Evolutionary conservation across 1,140 invertebrate species (phyloP).

Genomic region (Sitobion miscanthi): DNA sequence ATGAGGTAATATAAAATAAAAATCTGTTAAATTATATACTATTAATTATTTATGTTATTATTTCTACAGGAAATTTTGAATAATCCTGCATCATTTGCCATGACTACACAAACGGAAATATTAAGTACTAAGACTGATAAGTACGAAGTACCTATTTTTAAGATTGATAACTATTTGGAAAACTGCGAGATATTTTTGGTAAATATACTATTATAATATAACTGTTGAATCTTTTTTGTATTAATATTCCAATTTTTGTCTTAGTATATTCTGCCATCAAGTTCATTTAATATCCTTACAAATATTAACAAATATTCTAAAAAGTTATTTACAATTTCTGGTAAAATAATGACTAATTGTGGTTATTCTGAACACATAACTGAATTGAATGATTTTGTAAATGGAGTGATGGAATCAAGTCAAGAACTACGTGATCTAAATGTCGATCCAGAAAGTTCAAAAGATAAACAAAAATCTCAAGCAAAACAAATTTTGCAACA

Average conservation of each 20-base stretch:
- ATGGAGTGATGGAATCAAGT: slow-evolving; percentile 33
- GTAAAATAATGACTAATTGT: slow-evolving; percentile 45
- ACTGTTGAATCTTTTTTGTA: neutral
- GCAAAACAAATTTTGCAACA: slow-evolving; percentile 82
- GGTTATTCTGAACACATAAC: slow-evolving; percentile 27
- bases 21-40: neutral
- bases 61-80: slow-evolving; percentile 65
- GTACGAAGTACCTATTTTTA: slow-evolving; percentile 21
- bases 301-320: slow-evolving; percentile 43
- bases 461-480: slow-evolving; percentile 79
- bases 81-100: slow-evolving; percentile 64
- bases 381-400: slow-evolving; percentile 52
- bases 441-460: slow-evolving; percentile 70
- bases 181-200: slow-evolving; percentile 22
- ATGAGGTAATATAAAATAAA: slow-evolving; percentile 64
- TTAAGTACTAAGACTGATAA: neutral
- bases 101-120: slow-evolving; percentile 52
- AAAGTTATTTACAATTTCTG: slow-evolving; percentile 9
- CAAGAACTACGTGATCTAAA: slow-evolving; percentile 61
- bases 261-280: neutral
- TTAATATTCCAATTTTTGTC: neutral
- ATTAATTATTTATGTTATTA: slow-evolving; percentile 18
- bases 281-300: neutral
- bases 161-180: neutral
- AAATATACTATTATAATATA: neutral